phyloP scores from a whole-genome alignment of 2,113 vertebrate genomes.

The Cryptotis parvus region DNA sequence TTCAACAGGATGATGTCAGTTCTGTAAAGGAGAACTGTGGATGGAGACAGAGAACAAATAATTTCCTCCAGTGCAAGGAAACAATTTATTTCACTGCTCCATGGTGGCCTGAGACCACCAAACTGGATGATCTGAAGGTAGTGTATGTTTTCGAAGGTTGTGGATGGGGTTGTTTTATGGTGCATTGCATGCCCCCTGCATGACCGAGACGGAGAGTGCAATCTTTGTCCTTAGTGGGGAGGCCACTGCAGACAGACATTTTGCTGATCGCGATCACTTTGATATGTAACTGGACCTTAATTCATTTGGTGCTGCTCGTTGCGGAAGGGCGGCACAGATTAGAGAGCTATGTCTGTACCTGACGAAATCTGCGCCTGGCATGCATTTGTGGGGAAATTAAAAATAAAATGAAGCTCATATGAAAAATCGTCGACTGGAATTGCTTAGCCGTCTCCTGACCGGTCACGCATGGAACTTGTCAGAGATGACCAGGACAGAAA shows the following conservation, averaged over 20 bases:
- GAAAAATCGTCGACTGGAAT: slow-evolving; percentile 82
- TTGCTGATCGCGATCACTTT: slow-evolving; percentile 79
- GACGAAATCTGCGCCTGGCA: slow-evolving; percentile 75
- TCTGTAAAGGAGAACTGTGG: slow-evolving; percentile 48
- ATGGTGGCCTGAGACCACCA: fast-evolving
- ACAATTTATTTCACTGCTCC: slow-evolving; percentile 5
- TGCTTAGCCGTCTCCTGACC: slow-evolving; percentile 83
- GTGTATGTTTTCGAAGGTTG: neutral
- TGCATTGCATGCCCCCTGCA: neutral
- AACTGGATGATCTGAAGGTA: neutral
- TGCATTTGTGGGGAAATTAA: slow-evolving; percentile 83
- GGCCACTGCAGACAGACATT: slow-evolving; percentile 61
- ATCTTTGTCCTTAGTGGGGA: slow-evolving; percentile 18
- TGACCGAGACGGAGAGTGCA: neutral
- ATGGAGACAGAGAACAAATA: slow-evolving; percentile 50
- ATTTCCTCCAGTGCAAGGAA: slow-evolving; percentile 14
- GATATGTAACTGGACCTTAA: slow-evolving; percentile 81
- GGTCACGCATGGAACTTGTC: slow-evolving; percentile 79
- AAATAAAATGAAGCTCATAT: slow-evolving; percentile 85
- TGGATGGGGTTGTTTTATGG: neutral
- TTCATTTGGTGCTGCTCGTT: slow-evolving; percentile 68
- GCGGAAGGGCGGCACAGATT: slow-evolving; percentile 80
- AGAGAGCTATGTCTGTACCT: slow-evolving; percentile 80
- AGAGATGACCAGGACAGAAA: slow-evolving; percentile 80
- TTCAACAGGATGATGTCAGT: slow-evolving; percentile 65